phyloP scores from a whole-genome alignment of 2,113 vertebrate species.

The Saguinus imperator region DNA sequence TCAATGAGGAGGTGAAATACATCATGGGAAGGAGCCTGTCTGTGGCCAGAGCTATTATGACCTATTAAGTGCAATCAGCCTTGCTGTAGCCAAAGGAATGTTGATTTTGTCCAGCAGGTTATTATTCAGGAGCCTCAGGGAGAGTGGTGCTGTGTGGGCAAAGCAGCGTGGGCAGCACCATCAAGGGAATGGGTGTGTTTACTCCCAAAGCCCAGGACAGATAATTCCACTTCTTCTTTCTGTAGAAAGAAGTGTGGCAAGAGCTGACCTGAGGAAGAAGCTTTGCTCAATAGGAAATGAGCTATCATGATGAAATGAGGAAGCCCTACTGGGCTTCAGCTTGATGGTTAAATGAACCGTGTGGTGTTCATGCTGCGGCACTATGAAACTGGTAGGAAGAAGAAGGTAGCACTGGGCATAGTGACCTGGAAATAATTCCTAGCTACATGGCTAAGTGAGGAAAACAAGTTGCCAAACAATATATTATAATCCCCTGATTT shows the following conservation, averaged over 20 bases:
- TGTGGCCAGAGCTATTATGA: neutral
- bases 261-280: slow-evolving; percentile 27
- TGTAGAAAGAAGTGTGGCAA: slow-evolving; percentile 55
- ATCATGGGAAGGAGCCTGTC: neutral
- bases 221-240: slow-evolving; percentile 65
- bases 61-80: neutral
- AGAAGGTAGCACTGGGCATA: neutral
- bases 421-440: neutral
- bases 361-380: neutral
- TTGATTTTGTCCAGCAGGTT: neutral
- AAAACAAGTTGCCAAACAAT: neutral
- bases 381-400: neutral
- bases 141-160: neutral
- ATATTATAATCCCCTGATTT: neutral
- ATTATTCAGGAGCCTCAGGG: neutral
- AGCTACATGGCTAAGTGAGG: neutral
- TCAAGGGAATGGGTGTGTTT: neutral
- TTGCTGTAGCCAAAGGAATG: neutral
- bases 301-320: slow-evolving; percentile 19
- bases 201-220: neutral
- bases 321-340: neutral
- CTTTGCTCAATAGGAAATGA: slow-evolving; percentile 65
- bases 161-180: neutral
- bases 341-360: neutral
- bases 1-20: neutral